phyloP scores from a whole-genome alignment of 2,113 vertebrate species.

The Electrona antarctica region DNA sequence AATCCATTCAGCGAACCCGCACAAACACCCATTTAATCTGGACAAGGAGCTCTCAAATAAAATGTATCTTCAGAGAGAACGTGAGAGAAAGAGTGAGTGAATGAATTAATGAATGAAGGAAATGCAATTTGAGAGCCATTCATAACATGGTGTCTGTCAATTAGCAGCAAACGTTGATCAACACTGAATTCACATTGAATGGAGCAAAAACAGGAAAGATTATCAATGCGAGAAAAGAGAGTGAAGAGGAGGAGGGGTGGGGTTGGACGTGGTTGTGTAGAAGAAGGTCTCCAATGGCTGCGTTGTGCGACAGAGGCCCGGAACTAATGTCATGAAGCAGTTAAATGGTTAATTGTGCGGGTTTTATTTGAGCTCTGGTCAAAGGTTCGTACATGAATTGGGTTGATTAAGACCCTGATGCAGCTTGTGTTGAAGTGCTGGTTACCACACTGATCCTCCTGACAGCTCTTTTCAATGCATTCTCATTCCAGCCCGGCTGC shows the following conservation, averaged over 20 bases:
- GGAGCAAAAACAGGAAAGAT: constrained; percentile 6
- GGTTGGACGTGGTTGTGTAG: too few relatives aligned
- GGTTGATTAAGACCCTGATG: too few relatives aligned
- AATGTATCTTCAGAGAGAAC: constrained; percentile 28
- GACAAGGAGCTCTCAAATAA: constrained; percentile 12
- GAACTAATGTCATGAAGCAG: too few relatives aligned
- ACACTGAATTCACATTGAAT: constrained; percentile 11
- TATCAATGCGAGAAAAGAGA: not conserved
- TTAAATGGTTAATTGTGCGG: too few relatives aligned
- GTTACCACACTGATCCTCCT: too few relatives aligned
- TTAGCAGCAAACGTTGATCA: constrained; percentile 17
- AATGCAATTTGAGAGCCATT: not conserved
- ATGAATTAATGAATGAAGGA: not conserved
- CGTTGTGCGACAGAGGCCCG: too few relatives aligned
- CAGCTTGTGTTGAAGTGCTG: too few relatives aligned
- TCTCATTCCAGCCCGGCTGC: not conserved
- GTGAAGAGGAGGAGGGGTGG: not conserved
- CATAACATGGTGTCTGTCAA: constrained; percentile 46
- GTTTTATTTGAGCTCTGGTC: too few relatives aligned
- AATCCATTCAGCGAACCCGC: constrained; percentile 13
- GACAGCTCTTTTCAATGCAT: not conserved
- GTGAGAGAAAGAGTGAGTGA: constrained; percentile 1
- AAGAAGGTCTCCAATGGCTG: too few relatives aligned
- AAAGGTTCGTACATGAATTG: too few relatives aligned
- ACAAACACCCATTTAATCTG: not conserved